Conservation (phyloP, 2,888 invertebrate species). For the Leptarthrus brevirostris region DNA sequence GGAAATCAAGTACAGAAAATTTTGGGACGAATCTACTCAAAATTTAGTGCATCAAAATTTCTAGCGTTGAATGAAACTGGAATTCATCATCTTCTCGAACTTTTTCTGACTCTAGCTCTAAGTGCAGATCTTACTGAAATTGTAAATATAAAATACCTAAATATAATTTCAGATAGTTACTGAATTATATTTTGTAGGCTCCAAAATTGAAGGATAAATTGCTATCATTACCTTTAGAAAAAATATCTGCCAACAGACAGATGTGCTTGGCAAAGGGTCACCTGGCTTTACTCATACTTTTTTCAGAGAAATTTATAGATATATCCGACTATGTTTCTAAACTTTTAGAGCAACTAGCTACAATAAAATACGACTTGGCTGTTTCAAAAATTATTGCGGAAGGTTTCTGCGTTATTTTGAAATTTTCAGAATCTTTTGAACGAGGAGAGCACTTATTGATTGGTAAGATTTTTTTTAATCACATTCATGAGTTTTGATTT, state of each 20-base stretch:
- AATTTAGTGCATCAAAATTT: constrained; percentile 71
- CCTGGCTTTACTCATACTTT: constrained; percentile 64
- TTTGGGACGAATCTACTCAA: constrained; percentile 71
- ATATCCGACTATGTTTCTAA: constrained; percentile 63
- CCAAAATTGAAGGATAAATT: constrained; percentile 64
- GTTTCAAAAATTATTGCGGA: constrained; percentile 61
- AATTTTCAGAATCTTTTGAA: constrained; percentile 60
- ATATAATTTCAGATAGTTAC: neutral
- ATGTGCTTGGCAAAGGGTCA: constrained; percentile 64
- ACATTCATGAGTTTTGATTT: neutral
- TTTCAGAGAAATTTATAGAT: constrained; percentile 62
- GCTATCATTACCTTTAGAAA: constrained; percentile 62
- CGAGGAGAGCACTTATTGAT: constrained; percentile 63
- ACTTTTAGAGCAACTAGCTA: constrained; percentile 60
- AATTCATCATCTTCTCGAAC: constrained; percentile 69
- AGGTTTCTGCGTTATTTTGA: constrained; percentile 60
- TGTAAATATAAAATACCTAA: constrained; percentile 50
- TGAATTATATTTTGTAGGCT: constrained; percentile 56
- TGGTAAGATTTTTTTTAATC: constrained; percentile 50
- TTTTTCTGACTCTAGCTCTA: constrained; percentile 63
- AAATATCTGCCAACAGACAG: constrained; percentile 62
- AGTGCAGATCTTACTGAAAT: constrained; percentile 60
- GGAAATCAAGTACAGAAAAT: constrained; percentile 65
- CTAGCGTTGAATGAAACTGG: constrained; percentile 70
- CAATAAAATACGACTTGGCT: constrained; percentile 60